These are phyloP conservation scores for Otus sunia DNA, from an alignment of 2,113 vertebrate species.

Conservation along the genomic window DNA sequence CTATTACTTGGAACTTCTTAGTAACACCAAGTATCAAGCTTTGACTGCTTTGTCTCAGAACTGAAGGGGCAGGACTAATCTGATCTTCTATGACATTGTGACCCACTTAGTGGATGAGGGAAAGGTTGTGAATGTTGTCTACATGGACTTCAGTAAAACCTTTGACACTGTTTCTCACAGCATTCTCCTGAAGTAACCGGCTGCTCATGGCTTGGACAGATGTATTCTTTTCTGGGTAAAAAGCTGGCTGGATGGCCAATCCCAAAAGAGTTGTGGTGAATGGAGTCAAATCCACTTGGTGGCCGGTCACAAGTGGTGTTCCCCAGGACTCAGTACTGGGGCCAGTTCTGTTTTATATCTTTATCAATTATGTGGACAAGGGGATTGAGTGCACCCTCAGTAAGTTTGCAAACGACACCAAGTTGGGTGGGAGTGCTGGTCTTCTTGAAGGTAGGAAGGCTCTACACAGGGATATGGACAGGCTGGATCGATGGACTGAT, in stretches of 20 bases:
- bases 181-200: not conserved
- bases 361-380: rapidly evolving
- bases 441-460: not conserved
- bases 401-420: rapidly evolving
- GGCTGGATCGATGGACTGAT: rapidly evolving
- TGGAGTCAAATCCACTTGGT: no score
- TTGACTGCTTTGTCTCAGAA: not conserved
- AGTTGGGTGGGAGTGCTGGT: not conserved
- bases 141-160: not conserved
- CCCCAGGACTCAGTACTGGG: rapidly evolving
- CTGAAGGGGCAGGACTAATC: not conserved
- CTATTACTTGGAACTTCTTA: not conserved
- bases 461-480: not conserved
- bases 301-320: rapidly evolving
- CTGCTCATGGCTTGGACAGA: rapidly evolving
- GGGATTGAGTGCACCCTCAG: no score
- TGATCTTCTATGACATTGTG: not conserved
- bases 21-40: not conserved
- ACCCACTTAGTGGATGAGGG: not conserved
- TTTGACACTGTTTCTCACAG: not conserved
- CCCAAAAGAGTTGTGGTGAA: no score
- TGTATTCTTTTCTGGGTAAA: not conserved
- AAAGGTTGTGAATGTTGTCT: not conserved
- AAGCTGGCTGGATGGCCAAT: rapidly evolving
- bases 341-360: not conserved